Base-by-base conservation (phyloP, 2,113 vertebrate species). In the Hippotragus niger region DNA sequence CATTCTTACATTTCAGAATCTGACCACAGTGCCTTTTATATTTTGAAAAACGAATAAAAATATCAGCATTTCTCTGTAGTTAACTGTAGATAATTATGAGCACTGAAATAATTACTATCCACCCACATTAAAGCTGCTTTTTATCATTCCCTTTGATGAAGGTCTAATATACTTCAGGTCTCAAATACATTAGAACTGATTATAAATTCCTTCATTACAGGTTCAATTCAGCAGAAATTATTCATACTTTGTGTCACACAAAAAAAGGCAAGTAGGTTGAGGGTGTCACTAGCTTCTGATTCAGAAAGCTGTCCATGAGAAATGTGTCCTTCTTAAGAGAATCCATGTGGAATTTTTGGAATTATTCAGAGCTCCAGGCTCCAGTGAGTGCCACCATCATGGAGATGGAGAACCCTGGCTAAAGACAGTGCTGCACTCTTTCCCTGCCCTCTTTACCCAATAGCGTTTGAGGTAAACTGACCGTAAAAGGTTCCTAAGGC, bases 71-170 rank as follows among this genome's bases (percentile, higher is more conserved):
- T 96, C 95, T 90, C 80, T 95, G 67, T 97, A 94, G 94, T 98
- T 98, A 98, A 95, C 97, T 89, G 40, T 57, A 98, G 98, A 97
- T 98, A 98, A 98, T 99, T 98, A 98, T 21, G 95, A n/a, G 25
- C 97, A 98, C 93, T 83, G 91, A 99, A 98, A 99, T 99, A 98
- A 99, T 98, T 98, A 97, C 95, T 96, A 90, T 95, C 96, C 78
- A 97, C 84, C 58, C 97, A 90, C 92, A 98, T 98, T 98, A 99
- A 98, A 92, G 92, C 94, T 88, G 83, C 25, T 71, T 98, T 98
- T 98, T 98, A 98, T 97, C 97, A 98, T 98, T 98, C 90, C 21
- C 92, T 99, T 98, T 99, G 98, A 98, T 98, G 98, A 98, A 98
- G 71, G 97, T 86, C 98, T 99, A 98, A 98, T 96, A 98, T 98